Conservation (phyloP, 92 coral and sea anemone species). For the Montipora capitata region DNA sequence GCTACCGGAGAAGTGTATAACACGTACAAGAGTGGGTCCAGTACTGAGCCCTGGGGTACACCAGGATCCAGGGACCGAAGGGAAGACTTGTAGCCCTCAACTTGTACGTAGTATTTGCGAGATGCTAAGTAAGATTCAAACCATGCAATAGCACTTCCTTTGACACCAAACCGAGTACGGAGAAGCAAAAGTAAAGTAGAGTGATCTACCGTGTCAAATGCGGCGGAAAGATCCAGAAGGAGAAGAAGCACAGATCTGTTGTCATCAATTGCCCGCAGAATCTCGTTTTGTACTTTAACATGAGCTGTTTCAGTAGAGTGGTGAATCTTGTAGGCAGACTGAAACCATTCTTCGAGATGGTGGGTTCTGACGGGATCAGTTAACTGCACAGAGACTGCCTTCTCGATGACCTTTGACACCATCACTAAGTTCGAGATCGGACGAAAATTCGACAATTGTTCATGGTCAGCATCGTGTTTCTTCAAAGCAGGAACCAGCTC, state of each 20-base stretch:
- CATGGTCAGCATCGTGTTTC: conserved; percentile 9
- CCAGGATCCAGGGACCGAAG: conserved; percentile 33
- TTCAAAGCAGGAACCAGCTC: conserved; percentile 24
- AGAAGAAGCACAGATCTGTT: too few species aligned
- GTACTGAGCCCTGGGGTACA: conserved; percentile 64
- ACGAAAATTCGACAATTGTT: conserved; percentile 1
- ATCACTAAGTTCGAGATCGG: neutral
- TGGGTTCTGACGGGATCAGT: conserved; percentile 2
- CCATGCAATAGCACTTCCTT: conserved; percentile 31
- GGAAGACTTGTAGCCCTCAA: conserved; percentile 14
- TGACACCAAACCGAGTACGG: neutral
- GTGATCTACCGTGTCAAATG: too few species aligned
- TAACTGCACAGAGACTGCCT: conserved; percentile 7
- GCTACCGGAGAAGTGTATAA: too few species aligned
- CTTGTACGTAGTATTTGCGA: neutral
- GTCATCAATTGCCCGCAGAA: neutral
- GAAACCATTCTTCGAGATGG: conserved; percentile 8
- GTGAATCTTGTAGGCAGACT: conserved; percentile 1
- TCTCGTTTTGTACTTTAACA: neutral
- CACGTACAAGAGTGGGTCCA: too few species aligned
- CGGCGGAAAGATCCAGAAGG: too few species aligned
- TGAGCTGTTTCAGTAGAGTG: conserved; percentile 7
- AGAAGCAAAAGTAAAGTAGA: too few species aligned
- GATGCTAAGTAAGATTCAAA: conserved; percentile 9
- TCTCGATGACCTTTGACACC: conserved; percentile 18